Base-by-base conservation (phyloP, 2,797 vertebrate species). In the Chelidonichthys spinosus region DNA sequence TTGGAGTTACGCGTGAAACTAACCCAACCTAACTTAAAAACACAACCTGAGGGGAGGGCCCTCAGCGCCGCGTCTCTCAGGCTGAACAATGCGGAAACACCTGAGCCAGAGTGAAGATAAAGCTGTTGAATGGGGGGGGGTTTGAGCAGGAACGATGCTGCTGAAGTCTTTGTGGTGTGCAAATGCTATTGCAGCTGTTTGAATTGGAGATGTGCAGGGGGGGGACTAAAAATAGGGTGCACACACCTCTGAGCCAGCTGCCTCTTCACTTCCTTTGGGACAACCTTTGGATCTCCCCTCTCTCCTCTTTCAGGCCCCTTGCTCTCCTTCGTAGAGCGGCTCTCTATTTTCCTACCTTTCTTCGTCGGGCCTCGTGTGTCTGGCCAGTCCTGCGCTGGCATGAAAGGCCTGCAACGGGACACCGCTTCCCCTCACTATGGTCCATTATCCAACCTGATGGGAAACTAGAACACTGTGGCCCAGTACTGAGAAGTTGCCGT, bases 221-320 rank as follows among this genome's bases (percentile, higher is more conserved):
- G 80, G 80, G 87, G 86, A 90, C 93, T 93, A 94, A 93, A 95
- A 94, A 94, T 95, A 95, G 93, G 91, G 88, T 47, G 33, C 18
- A 49, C 83, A 90, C 89, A 92, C 92, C 88, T 92, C 87, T 71
- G 81, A 92, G 90, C 92, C 92, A 94, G 92, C 90, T 94, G 92
- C 90, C 87, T 93, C 90, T 83, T 89, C 69, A 17, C 79, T 86
- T 84, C 91, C 90, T 92, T 74, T 86, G 89, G 87, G 90, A 89
- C 83, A 76, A 74, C 76, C 81, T 88, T 68, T 79, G 58, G 75
- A 0, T 88, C 83, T 89, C 81, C 78, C 79, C 71, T 86, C 83
- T 88, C 81, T 71, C 52, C 52, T 68, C 74, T 63, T 72, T 79
- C 55, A 63, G 59, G 61, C 74, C 75, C 78, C 75, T 63, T 60